Percentiles rank a stretch among this genome's conserved stretches.
Evolutionary conservation across 2,113 vertebrate species (phyloP).

Genomic region (Petrocephalus microphthalmus): DNA sequence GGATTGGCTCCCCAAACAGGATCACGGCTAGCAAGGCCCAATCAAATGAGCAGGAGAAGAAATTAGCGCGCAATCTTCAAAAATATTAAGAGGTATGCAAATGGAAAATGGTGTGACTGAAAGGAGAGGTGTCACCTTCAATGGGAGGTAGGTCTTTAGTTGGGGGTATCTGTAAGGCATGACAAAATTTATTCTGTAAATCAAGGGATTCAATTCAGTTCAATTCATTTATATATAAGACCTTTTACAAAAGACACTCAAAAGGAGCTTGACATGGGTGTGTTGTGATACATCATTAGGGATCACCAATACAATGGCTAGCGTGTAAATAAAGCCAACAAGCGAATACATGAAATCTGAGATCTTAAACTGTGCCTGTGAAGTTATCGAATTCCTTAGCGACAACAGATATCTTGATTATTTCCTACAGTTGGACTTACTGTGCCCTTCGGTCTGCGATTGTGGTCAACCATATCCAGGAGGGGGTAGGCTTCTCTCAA

Average conservation of each 20-base stretch:
- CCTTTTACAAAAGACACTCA: background rate
- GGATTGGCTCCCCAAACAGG: conserved; percentile 88
- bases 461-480: conserved; percentile 84
- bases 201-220: background rate
- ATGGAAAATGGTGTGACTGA: background rate
- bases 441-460: conserved; percentile 73
- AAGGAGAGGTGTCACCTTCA: conserved; percentile 67
- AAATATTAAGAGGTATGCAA: background rate
- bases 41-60: background rate
- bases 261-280: background rate
- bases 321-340: background rate
- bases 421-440: conserved; percentile 50
- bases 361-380: background rate
- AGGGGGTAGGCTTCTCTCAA: conserved; percentile 78
- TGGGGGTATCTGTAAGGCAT: conserved; percentile 60
- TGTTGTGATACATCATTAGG: background rate
- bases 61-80: background rate
- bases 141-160: conserved; percentile 68
- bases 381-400: background rate
- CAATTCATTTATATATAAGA: background rate
- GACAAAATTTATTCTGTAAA: background rate
- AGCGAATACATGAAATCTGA: background rate
- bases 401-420: background rate
- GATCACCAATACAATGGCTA: background rate
- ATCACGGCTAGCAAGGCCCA: conserved; percentile 68